These are phyloP conservation scores for Andricus curvator DNA, from an alignment of 2,888 invertebrate genomes.

Conservation along the genomic window DNA sequence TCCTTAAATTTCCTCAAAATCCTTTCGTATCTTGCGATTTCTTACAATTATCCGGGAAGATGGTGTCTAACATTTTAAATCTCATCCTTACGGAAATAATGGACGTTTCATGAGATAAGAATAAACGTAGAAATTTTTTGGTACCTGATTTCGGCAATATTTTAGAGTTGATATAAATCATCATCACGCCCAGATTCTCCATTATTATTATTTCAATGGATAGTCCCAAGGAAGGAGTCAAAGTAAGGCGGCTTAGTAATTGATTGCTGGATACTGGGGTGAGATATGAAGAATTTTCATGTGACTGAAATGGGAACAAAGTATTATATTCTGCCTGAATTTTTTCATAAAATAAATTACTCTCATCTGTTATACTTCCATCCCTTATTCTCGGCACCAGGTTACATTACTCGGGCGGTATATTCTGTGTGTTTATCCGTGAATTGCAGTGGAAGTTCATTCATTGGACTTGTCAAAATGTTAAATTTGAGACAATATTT, in stretches of 20 bases:
- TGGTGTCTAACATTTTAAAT: too few species aligned
- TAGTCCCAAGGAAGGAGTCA: neutral
- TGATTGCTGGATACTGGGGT: neutral
- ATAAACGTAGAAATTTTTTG: neutral
- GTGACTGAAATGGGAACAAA: conserved; percentile 11
- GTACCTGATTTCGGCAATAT: neutral
- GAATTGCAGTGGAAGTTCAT: neutral
- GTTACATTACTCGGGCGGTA: neutral
- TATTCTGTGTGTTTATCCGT: conserved; percentile 13
- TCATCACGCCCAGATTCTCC: neutral
- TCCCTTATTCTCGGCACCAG: conserved; percentile 2
- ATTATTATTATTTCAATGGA: neutral
- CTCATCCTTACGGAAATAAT: too few species aligned
- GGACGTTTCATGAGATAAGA: too few species aligned
- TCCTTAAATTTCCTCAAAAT: too few species aligned
- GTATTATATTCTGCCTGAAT: conserved; percentile 16
- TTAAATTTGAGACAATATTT: neutral
- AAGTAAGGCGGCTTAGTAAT: neutral
- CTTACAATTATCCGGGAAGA: too few species aligned
- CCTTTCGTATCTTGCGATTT: too few species aligned
- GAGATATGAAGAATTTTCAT: conserved; percentile 13
- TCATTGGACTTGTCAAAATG: neutral
- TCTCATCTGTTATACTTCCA: conserved; percentile 21
- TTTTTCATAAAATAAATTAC: conserved; percentile 9
- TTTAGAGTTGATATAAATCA: neutral